Evolutionary conservation across 2,888 invertebrate species (phyloP).

Genomic region (Rhagonycha fulva): DNA sequence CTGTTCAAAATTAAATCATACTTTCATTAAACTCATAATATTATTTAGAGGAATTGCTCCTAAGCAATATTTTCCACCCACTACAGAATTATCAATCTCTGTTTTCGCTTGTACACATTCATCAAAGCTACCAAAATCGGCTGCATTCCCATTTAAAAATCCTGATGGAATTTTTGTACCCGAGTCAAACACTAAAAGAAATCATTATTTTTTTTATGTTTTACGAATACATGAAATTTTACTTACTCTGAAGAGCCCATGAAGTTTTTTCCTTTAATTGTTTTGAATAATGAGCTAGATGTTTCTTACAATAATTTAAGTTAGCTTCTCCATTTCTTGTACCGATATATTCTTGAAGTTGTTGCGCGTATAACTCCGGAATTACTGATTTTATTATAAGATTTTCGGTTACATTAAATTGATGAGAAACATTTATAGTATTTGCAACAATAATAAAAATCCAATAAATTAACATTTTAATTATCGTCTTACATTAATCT

Average conservation of each 20-base stretch:
- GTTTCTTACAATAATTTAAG: not conserved
- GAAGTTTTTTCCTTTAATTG: not conserved
- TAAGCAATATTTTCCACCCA: constrained; percentile 28
- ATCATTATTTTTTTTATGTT: too few species aligned
- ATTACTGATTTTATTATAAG: not conserved
- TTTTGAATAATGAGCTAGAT: not conserved
- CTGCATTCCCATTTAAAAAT: not conserved
- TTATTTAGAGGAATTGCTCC: constrained; percentile 9
- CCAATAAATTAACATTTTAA: not conserved
- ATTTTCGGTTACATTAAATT: not conserved
- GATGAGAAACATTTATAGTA: not conserved
- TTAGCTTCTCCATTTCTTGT: not conserved
- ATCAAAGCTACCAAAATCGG: not conserved
- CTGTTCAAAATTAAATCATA: not conserved
- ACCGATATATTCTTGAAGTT: not conserved
- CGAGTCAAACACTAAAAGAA: not conserved
- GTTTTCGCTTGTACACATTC: not conserved
- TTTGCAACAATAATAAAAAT: not conserved
- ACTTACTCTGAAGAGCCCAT: not conserved
- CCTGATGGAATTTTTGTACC: not conserved
- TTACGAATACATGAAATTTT: too few species aligned
- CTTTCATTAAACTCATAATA: not conserved
- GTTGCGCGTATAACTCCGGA: not conserved
- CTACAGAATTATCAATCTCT: not conserved
- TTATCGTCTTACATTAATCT: not conserved